Percentiles rank a stretch among this genome's conserved stretches.
phyloP scores from a whole-genome alignment of 2,113 vertebrate genomes.

The Propithecus coquereli region DNA sequence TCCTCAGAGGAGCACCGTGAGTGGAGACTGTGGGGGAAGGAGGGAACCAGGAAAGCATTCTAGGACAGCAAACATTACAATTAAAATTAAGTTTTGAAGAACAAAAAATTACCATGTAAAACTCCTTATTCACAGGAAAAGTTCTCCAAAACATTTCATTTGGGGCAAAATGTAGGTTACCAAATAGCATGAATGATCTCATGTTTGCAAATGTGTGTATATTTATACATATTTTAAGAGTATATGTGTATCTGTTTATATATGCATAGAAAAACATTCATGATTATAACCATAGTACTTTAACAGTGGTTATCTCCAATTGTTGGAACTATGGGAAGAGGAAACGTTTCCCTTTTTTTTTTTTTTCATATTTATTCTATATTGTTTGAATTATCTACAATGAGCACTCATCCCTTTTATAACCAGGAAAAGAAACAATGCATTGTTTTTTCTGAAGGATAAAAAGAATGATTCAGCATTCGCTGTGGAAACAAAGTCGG shows the following conservation, averaged over 20 bases:
- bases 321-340: background rate
- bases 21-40: background rate
- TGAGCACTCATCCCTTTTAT: background rate
- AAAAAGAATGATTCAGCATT: background rate
- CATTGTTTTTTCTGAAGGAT: background rate
- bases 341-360: background rate
- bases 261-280: background rate
- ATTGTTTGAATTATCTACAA: background rate
- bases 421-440: background rate
- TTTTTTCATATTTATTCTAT: background rate
- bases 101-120: conserved; percentile 22
- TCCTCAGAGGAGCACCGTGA: background rate
- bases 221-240: conserved; percentile 25
- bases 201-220: background rate
- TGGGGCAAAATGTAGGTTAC: conserved; percentile 6
- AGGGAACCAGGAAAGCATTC: background rate
- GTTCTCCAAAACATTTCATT: background rate
- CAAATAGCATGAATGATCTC: background rate
- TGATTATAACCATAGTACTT: background rate
- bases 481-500: background rate
- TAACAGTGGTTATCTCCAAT: background rate
- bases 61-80: background rate
- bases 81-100: background rate
- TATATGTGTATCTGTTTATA: background rate
- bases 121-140: conserved; percentile 32